Conservation (phyloP, 37 sponge, comb jelly and placozoan genomes). For the Hormiphora californensis region DNA sequence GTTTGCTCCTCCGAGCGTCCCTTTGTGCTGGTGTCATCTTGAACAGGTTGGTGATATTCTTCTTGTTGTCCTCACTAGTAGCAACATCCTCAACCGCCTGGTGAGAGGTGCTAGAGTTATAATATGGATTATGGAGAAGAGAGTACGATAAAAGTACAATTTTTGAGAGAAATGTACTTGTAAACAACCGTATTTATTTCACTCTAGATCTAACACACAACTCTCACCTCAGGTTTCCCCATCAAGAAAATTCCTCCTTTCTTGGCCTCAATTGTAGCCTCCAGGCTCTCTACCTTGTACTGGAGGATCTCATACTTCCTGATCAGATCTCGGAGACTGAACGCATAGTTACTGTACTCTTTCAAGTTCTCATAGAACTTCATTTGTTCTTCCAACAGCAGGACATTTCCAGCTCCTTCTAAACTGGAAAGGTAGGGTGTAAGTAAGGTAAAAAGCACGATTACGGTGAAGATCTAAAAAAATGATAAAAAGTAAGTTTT, state of each 20-base stretch:
- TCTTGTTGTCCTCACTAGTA: not conserved
- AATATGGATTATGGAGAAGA: not conserved
- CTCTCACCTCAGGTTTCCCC: conserved; percentile 22
- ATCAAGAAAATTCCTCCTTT: not conserved
- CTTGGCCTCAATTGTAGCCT: conserved; percentile 13
- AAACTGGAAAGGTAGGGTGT: not conserved
- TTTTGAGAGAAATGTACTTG: not conserved
- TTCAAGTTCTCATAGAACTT: conserved; percentile 49
- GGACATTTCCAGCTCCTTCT: conserved; percentile 43
- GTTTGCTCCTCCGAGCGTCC: conserved; percentile 2
- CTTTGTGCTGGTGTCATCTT: not conserved
- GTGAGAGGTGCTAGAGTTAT: not conserved
- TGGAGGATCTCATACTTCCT: conserved; percentile 43
- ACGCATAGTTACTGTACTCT: conserved; percentile 22
- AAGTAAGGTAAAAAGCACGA: not conserved
- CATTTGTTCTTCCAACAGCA: conserved; percentile 31
- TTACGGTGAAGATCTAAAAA: not conserved
- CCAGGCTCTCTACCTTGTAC: conserved; percentile 20
- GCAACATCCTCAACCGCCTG: conserved; percentile 31
- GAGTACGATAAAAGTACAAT: not conserved
- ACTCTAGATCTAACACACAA: no score
- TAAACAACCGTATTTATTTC: not conserved
- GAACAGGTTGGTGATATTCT: conserved; percentile 14
- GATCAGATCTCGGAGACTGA: conserved; percentile 24
- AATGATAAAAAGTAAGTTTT: not conserved